A percentile compares a stretch with the other conserved stretches of the same genome.
Evolutionary conservation across 2,888 invertebrate genomes (phyloP).

Genomic region (Pristionchus maxplancki): DNA sequence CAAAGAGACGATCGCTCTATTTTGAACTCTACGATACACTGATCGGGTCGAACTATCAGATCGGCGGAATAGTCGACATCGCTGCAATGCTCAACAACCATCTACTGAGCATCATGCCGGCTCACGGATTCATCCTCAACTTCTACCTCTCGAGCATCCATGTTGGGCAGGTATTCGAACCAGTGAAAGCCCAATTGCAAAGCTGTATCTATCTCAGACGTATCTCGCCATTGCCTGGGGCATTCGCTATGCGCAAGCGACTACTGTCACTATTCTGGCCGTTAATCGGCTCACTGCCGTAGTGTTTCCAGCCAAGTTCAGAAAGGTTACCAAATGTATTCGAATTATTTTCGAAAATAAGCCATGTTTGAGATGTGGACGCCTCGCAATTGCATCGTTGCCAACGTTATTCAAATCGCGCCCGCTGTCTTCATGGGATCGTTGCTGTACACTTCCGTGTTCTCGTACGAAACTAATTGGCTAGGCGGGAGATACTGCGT

Average conservation of each 20-base stretch:
- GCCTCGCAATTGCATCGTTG: neutral
- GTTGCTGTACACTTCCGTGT: neutral
- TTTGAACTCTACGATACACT: neutral
- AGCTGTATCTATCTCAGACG: neutral
- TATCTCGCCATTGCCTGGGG: conserved; percentile 21
- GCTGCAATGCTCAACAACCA: neutral
- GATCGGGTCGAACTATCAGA: neutral
- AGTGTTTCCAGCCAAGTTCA: neutral
- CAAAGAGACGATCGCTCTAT: too few species aligned
- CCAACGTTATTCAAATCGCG: neutral
- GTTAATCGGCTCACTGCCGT: conserved; percentile 30
- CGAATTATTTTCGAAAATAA: neutral
- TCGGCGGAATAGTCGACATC: neutral
- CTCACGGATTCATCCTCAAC: neutral
- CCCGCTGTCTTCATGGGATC: neutral
- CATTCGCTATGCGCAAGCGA: conserved; percentile 6
- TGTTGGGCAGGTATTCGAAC: neutral
- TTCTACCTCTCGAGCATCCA: neutral
- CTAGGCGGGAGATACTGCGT: neutral
- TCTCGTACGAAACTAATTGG: neutral
- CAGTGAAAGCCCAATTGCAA: too few species aligned
- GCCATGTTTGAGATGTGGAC: too few species aligned
- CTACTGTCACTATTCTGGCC: neutral
- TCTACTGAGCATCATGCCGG: neutral
- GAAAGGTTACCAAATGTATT: neutral